Base-by-base conservation (phyloP, 2,797 vertebrate genomes). In the Amblyopsis hoosieri region DNA sequence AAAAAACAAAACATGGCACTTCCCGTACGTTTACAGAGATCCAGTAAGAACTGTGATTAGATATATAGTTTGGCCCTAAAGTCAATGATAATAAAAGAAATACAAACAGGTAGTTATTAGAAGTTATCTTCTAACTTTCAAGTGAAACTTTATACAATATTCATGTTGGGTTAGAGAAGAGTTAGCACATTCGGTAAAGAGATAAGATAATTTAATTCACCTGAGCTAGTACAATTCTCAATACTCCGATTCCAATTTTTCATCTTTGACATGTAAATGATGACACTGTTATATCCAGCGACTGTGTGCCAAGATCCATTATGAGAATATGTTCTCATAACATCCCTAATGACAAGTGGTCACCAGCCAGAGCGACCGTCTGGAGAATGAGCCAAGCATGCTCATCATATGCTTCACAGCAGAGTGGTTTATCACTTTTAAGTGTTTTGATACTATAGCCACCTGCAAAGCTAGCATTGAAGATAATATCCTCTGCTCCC, bases 341-440 rank as follows among this genome's bases (percentile, higher is more conserved):
- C 29, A 52, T 15, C 63, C 52, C 17, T 83, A 80, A 86, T 78
- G 78, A 79, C 70, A 80, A 65, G 45, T 60, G 62, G 72, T 76
- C 60, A 75, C 62, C 70, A 42, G 57, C 13, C 55, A 0, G 7
- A 62, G 17, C 33, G 72, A 71, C 72, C 81, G 77, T 74, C 72
- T 70, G 75, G 68, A 63, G 74, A 79, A 75, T 51, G 12, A 64
- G 60, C 37, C 7, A 42, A 2, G 8, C 8, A 72, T 71, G 62
- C 72, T 52, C 17, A 61, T 66, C 47, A 45, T 58, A 15, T 61
- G 69, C 64, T 58, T 76, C 78, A 78, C 82, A 88, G 82, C 80
- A 71, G 66, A 63, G 71, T 69, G 74, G 82, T 85, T 77, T 81
- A 71, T 89, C 81, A 84, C 54, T 46, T 57, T 58, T 42, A 85